Evolutionary conservation across 2,888 invertebrate genomes (phyloP).

Genomic region (Hirtodrosophila duncani): DNA sequence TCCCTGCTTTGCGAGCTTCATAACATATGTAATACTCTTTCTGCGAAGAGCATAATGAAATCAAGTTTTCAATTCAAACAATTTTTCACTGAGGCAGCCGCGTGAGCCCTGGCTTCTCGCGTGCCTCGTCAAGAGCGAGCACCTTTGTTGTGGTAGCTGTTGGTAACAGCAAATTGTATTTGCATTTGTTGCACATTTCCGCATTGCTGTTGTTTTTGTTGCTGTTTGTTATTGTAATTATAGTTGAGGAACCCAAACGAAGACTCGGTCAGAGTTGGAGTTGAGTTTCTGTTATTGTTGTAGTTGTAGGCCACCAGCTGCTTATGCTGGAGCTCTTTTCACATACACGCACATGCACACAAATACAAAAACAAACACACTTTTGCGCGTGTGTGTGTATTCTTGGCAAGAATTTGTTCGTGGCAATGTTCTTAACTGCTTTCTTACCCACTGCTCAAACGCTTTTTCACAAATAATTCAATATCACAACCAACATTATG

Average conservation of each 20-base stretch:
- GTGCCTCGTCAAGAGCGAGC: too few species aligned
- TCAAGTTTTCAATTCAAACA: too few species aligned
- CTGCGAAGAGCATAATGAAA: too few species aligned
- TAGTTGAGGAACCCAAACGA: conserved; percentile 19
- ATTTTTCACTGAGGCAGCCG: too few species aligned
- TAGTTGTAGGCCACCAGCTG: conserved; percentile 19
- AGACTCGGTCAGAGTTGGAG: conserved; percentile 25
- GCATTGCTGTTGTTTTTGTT: conserved; percentile 31
- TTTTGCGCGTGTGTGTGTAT: conserved; percentile 27
- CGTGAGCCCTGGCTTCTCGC: too few species aligned
- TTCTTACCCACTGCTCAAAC: conserved; percentile 75
- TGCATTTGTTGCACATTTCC: conserved; percentile 51
- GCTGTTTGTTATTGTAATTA: conserved; percentile 30
- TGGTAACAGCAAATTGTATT: too few species aligned
- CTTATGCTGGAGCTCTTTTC: conserved; percentile 2
- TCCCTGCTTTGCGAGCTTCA: too few species aligned
- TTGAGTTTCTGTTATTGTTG: conserved; percentile 5
- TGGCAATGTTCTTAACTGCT: conserved; percentile 41
- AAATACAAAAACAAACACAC: conserved; percentile 9
- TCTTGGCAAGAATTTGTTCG: conserved; percentile 30
- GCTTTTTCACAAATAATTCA: conserved; percentile 74
- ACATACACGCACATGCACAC: conserved; percentile 15
- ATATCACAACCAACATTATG: conserved; percentile 78
- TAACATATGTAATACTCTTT: too few species aligned
- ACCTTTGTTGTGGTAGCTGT: conserved; percentile 12